phyloP scores from a whole-genome alignment of 1,140 invertebrate species.

The Maniola jurtina region DNA sequence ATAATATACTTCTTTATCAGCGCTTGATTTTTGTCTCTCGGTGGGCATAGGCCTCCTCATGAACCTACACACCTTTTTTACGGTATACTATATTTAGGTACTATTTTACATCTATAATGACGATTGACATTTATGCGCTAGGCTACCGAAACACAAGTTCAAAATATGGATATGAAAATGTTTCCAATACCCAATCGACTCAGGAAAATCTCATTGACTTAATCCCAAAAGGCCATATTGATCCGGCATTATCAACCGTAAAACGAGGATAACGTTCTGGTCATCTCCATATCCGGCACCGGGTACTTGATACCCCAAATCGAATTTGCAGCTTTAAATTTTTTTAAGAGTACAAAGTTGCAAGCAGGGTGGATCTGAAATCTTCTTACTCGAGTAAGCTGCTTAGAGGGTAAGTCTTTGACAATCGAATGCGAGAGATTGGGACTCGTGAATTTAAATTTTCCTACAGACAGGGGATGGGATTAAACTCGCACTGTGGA shows the following conservation, averaged over 20 bases:
- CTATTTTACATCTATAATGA: no score
- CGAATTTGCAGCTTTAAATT: conserved; percentile 36
- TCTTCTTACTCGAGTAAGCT: conserved; percentile 64
- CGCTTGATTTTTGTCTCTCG: no score
- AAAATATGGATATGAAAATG: background rate
- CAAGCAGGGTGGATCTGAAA: conserved; percentile 50
- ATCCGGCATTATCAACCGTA: conserved; percentile 2
- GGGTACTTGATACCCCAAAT: conserved; percentile 13
- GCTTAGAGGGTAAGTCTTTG: conserved; percentile 64
- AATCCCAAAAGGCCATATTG: conserved; percentile 10
- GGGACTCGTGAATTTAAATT: conserved; percentile 60
- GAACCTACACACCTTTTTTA: no score
- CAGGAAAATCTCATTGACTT: background rate
- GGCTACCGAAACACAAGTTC: no score
- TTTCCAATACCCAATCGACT: background rate
- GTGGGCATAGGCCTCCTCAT: no score
- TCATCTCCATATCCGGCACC: conserved; percentile 9
- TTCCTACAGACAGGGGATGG: conserved; percentile 35
- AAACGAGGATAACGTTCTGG: conserved; percentile 18
- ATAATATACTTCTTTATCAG: no score
- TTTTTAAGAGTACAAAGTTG: conserved; percentile 60
- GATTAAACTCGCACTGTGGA: conserved; percentile 33
- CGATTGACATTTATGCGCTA: no score
- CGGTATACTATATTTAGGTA: no score
- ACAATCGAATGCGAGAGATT: conserved; percentile 63